A percentile compares a stretch with the other conserved stretches of the same genome.
These are phyloP conservation scores for Lampris incognitus DNA, from an alignment of 2,113 vertebrate species.

Conservation along the genomic window DNA sequence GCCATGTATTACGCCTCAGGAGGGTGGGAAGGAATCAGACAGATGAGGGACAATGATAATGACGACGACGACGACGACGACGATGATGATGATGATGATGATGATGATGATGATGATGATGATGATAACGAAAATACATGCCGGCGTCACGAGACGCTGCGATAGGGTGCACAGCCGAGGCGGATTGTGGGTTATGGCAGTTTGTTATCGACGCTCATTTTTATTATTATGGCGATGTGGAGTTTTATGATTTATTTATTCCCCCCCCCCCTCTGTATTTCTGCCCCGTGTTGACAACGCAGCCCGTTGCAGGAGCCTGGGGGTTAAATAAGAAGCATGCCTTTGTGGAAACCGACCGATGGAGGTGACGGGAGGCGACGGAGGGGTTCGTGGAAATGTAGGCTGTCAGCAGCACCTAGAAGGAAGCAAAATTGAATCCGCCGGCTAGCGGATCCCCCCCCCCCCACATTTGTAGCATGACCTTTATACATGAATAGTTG, in stretches of 20 bases:
- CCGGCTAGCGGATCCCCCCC: too few species aligned
- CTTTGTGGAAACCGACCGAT: constrained; percentile 18
- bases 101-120: too few species aligned
- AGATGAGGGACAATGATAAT: constrained; percentile 47
- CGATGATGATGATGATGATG: too few species aligned
- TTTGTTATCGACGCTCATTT: too few species aligned
- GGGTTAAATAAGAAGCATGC: constrained; percentile 36
- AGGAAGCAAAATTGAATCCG: too few species aligned
- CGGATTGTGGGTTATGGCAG: too few species aligned
- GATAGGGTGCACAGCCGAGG: too few species aligned
- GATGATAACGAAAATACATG: too few species aligned
- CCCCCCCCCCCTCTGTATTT: constrained; percentile 38
- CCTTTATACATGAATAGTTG: constrained; percentile 32
- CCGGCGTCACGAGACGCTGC: too few species aligned
- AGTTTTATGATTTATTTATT: constrained; percentile 45
- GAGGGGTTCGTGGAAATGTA: constrained; percentile 57
- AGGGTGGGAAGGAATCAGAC: constrained; percentile 68
- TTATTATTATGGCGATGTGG: not conserved
- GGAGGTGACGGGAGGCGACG: not conserved
- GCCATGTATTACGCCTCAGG: constrained; percentile 42
- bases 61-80: too few species aligned
- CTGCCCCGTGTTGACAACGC: constrained; percentile 38
- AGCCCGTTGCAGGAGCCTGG: constrained; percentile 36
- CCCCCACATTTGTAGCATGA: constrained; percentile 1
- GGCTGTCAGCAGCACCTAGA: constrained; percentile 46